Conservation (phyloP, 2,888 invertebrate genomes). For the Vannuccia rotundouncinata region DNA sequence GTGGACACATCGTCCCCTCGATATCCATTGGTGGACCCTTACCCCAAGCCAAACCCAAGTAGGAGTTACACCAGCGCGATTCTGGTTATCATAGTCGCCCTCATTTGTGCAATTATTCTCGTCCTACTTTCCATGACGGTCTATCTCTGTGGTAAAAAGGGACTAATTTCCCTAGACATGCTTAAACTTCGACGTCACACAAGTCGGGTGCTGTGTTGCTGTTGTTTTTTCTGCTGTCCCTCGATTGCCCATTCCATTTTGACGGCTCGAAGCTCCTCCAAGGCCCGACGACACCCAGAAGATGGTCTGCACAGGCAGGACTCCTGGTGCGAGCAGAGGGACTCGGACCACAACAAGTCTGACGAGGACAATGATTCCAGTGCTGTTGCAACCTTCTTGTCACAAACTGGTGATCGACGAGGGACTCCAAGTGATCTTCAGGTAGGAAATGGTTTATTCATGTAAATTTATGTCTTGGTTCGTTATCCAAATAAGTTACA, state of each 20-base stretch:
- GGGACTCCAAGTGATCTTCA: background rate
- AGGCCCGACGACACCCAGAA: background rate
- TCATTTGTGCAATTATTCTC: slow-evolving; percentile 27
- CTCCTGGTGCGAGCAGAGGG: background rate
- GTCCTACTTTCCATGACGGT: slow-evolving; percentile 24
- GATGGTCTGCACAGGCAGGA: background rate
- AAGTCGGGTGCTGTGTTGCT: background rate
- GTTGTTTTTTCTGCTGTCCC: background rate
- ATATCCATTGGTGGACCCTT: background rate
- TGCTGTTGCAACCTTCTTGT: background rate
- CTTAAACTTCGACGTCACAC: background rate
- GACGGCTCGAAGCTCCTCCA: background rate
- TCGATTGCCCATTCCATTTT: background rate
- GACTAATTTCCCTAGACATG: background rate
- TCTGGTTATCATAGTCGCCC: slow-evolving; percentile 22
- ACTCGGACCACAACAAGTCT: background rate
- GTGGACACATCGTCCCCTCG: slow-evolving; percentile 2
- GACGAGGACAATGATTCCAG: background rate
- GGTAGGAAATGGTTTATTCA: background rate
- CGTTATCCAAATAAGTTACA: no score
- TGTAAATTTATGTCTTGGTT: no score
- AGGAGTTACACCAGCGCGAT: slow-evolving; percentile 14
- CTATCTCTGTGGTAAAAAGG: slow-evolving; percentile 21
- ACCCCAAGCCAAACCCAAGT: background rate
- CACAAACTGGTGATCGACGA: background rate